Evolutionary conservation across 2,797 vertebrate genomes (phyloP), one percentile per base, ranked within the genome.

Genomic region (Telmatherina bonti): DNA sequence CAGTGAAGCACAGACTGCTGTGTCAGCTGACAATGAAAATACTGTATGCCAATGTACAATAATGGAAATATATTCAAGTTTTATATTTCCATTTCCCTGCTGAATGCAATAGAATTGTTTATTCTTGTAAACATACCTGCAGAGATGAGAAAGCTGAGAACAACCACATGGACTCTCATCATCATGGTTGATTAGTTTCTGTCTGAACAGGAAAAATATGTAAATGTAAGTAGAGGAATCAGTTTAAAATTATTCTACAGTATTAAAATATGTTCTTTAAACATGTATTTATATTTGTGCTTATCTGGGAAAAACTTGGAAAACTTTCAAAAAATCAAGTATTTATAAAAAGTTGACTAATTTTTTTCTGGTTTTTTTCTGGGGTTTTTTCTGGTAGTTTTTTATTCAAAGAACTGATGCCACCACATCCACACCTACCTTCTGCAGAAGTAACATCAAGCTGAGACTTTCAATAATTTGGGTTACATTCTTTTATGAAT

Each of bases 91-190:
- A 36, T 1, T 36, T 24, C 18, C 36, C 16, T 16, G 1, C 2
- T 2, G 2, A 1, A 71, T 3, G 45, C 1, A 73, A 35, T 47
- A 60, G 13, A n/a, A 57, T 57, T 0, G n/a, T 36, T 18, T 0
- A 8, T 45, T 29, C 22, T 47, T 27, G 20, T 36, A 0, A 31
- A 79, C 87, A 57, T 88, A 95, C 95, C 95, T 85, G 84, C 61
- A 65, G 76, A 69, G 62, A 94, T 74, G 77, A 95, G 88, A 70
- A 93, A 26, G 61, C 80, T 85, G 45, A 94, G 68, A 7, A 59
- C 9, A 22, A 93, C 51, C 66, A 83, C 72, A 57, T 49, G 64
- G 70, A 85, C 71, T 49, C 61, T 45, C 83, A 47, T 79, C 94
- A 94, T 94, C 76, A 45, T 92, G 78, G 58, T 53, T 5, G 38